These are phyloP conservation scores for Lasiurus borealis DNA, from an alignment of 2,113 vertebrate species.

Conservation along the genomic window DNA sequence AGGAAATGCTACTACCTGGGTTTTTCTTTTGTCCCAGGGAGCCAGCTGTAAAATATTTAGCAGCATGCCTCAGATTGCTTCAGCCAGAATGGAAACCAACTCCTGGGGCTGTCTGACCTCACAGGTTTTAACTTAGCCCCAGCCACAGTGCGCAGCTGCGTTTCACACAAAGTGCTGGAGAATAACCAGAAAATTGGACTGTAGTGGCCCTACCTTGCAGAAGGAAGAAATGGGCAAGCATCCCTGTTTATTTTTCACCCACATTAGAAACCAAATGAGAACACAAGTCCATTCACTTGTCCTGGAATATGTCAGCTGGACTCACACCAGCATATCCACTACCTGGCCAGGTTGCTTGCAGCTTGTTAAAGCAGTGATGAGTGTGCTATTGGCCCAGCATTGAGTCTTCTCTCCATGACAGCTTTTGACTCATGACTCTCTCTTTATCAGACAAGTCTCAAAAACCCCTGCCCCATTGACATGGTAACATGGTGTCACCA, in stretches of 20 bases:
- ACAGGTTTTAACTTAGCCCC: neutral
- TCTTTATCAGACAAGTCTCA: constrained; percentile 38
- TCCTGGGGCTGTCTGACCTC: neutral
- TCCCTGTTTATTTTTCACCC: neutral
- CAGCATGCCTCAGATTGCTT: neutral
- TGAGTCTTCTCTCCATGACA: constrained; percentile 52
- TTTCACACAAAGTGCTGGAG: neutral
- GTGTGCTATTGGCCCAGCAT: neutral
- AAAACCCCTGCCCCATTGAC: constrained; percentile 46
- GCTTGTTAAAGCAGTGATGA: constrained; percentile 64
- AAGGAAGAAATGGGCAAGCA: neutral
- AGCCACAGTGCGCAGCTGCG: neutral
- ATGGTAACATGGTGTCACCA: neutral
- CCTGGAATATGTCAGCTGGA: constrained; percentile 64
- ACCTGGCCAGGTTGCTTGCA: constrained; percentile 66
- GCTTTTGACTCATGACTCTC: constrained; percentile 66
- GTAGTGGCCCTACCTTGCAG: neutral
- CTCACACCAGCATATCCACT: constrained; percentile 54
- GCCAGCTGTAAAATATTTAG: constrained; percentile 25
- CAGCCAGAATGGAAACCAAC: neutral
- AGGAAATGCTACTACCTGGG: neutral
- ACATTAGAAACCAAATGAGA: constrained; percentile 62
- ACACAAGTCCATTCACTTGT: constrained; percentile 67
- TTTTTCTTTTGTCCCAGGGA: neutral
- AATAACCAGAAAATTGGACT: neutral